Evolutionary conservation across 2,888 invertebrate genomes (phyloP).

Genomic region (Caenorhabditis afra): DNA sequence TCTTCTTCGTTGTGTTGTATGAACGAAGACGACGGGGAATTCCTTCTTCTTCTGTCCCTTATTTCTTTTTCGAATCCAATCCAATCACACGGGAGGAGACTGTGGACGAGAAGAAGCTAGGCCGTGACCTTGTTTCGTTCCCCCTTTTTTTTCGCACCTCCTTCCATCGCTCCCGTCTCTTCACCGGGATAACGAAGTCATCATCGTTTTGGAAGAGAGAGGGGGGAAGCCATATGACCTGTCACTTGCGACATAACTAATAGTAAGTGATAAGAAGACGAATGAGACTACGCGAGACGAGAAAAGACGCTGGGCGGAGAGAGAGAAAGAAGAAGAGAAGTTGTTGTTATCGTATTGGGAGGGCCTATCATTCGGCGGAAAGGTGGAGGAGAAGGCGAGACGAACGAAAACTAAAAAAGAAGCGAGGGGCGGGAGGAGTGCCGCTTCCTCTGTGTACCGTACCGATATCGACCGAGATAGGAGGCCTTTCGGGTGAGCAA

Average conservation of each 20-base stretch:
- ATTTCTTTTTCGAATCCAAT: no score
- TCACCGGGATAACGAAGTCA: no score
- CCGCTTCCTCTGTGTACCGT: not conserved
- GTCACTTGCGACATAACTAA: constrained; percentile 8
- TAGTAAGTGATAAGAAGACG: constrained; percentile 10
- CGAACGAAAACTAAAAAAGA: no score
- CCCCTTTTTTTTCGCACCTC: no score
- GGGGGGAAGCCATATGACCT: constrained; percentile 35
- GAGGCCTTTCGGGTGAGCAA: constrained; percentile 7
- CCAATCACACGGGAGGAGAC: no score
- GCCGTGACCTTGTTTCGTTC: no score
- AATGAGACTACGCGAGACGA: constrained; percentile 4
- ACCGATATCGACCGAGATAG: no score
- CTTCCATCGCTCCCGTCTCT: not conserved
- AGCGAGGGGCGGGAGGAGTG: not conserved
- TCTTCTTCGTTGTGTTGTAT: no score
- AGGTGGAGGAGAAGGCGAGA: no score
- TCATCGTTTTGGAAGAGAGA: not conserved
- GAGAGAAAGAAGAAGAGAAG: constrained; percentile 11
- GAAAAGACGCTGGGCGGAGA: constrained; percentile 9
- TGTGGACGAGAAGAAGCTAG: no score
- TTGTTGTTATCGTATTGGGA: not conserved
- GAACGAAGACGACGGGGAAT: no score
- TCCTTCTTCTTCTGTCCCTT: no score
- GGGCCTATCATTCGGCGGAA: not conserved